Percentiles rank a stretch among this genome's conserved stretches.
These are phyloP conservation scores for Opisthocomus hoazin DNA, from an alignment of 2,113 vertebrate species.

Conservation along the genomic window DNA sequence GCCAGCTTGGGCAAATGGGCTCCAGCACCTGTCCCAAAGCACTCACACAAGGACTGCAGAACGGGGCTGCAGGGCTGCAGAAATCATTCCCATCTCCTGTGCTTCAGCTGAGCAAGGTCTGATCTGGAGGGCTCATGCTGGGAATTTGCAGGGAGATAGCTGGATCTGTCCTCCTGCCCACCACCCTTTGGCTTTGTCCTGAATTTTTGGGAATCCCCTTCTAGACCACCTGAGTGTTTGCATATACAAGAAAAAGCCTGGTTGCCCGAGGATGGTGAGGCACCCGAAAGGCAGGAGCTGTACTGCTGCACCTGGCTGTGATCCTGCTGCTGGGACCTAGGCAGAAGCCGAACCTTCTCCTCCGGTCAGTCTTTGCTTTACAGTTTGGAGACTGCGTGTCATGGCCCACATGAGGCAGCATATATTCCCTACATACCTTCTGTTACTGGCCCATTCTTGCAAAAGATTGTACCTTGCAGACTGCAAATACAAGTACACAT, in stretches of 20 bases:
- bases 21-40: not conserved
- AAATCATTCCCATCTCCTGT: not conserved
- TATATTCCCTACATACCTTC: not conserved
- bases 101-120: not conserved
- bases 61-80: not conserved
- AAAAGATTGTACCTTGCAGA: not conserved
- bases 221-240: not conserved
- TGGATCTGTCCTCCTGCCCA: not conserved
- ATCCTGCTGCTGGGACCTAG: not conserved
- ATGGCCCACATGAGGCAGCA: not conserved
- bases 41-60: not conserved
- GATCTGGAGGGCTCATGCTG: not conserved
- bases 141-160: not conserved
- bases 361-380: not conserved
- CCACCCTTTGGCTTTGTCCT: not conserved
- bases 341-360: not conserved
- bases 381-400: not conserved
- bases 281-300: not conserved
- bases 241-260: not conserved
- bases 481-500: not conserved
- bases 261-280: not conserved
- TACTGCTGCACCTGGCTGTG: rapidly evolving
- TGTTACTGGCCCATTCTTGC: not conserved
- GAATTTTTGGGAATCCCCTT: not conserved
- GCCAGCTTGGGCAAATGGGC: not conserved